phyloP scores from a whole-genome alignment of 2,888 invertebrate species.

The Plebejus anna region DNA sequence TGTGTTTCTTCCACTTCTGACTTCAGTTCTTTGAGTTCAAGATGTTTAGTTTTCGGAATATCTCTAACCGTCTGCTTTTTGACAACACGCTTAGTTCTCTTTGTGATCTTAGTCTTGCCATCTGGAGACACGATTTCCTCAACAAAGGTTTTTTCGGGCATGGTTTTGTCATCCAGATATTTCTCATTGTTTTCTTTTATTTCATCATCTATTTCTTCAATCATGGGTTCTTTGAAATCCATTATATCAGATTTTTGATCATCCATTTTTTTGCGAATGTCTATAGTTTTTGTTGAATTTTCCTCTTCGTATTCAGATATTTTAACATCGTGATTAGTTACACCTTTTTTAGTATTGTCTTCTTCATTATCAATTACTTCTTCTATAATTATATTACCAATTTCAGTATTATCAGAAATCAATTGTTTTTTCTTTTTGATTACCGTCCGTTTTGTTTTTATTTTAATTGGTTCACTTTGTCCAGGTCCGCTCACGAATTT shows the following conservation, averaged over 20 bases:
- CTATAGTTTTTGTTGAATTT: conserved; percentile 42
- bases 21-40: conserved; percentile 45
- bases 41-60: conserved; percentile 36
- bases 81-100: conserved; percentile 37
- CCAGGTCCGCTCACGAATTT: conserved; percentile 77
- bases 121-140: conserved; percentile 50
- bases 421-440: conserved; percentile 65
- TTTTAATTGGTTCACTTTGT: conserved; percentile 73
- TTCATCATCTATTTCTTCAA: conserved; percentile 1
- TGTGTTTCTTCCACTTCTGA: conserved; percentile 48
- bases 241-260: background rate
- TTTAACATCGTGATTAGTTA: conserved; percentile 52
- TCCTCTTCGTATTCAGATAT: conserved; percentile 65
- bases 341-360: conserved; percentile 36
- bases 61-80: conserved; percentile 48
- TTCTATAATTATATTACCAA: conserved; percentile 76
- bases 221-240: background rate
- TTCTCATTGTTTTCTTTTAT: background rate
- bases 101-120: conserved; percentile 45
- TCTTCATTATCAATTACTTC: conserved; percentile 68
- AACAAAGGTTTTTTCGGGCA: conserved; percentile 43
- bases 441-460: conserved; percentile 80
- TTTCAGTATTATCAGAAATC: conserved; percentile 41
- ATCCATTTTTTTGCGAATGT: conserved; percentile 41
- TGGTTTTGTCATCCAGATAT: background rate